Conservation (phyloP, 1,140 invertebrate species). For the Philotrypesis tridentata region DNA sequence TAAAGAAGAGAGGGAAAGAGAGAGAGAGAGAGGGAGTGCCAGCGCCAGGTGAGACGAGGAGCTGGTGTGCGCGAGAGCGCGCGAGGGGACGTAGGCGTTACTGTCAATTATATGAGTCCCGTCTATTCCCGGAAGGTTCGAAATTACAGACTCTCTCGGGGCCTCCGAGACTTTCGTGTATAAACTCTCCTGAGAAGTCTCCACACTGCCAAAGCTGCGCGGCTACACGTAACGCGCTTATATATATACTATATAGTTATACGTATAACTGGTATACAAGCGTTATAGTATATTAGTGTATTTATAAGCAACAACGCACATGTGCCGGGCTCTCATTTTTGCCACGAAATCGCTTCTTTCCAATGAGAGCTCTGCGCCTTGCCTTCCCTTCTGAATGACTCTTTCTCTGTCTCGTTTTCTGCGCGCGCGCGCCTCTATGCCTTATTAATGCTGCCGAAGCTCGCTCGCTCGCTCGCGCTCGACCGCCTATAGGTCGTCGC, state of each 20-base stretch:
- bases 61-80: conserved; percentile 39
- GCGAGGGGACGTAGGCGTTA: conserved; percentile 57
- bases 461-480: not conserved
- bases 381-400: too few species aligned
- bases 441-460: not conserved
- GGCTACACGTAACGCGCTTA: not conserved
- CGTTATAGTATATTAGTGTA: too few species aligned
- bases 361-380: not conserved
- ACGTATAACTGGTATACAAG: too few species aligned
- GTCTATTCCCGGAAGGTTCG: conserved; percentile 65
- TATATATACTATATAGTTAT: not conserved
- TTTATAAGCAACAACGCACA: too few species aligned
- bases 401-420: too few species aligned
- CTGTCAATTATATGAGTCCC: conserved; percentile 67
- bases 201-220: not conserved
- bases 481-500: too few species aligned
- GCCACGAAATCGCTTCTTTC: conserved; percentile 16
- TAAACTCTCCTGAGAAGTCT: not conserved
- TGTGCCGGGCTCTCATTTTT: too few species aligned
- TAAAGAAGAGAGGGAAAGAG: too few species aligned
- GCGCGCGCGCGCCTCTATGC: too few species aligned
- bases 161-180: not conserved
- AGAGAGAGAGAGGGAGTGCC: too few species aligned
- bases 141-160: conserved; percentile 61
- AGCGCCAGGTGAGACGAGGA: conserved; percentile 42